Evolutionary conservation across 2,797 vertebrate genomes (phyloP).

Genomic region (Phrynocephalus vlangalii): DNA sequence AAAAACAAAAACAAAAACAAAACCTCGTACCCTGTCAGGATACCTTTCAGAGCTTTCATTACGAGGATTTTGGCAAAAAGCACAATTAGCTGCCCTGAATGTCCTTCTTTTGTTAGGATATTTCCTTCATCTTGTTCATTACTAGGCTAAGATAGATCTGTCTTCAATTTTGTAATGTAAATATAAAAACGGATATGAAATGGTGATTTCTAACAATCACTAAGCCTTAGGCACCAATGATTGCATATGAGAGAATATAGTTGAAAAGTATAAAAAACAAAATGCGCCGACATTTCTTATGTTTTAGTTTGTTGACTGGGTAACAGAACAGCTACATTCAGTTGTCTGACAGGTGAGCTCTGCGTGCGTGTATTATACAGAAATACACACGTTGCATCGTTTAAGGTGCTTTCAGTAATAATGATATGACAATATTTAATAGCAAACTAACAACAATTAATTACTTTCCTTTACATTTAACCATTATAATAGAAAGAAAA

Average conservation of each 20-base stretch:
- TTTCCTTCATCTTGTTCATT: constrained; percentile 74
- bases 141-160: constrained; percentile 77
- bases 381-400: constrained; percentile 68
- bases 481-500: constrained; percentile 46
- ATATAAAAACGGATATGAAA: constrained; percentile 79
- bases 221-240: constrained; percentile 74
- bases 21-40: constrained; percentile 62
- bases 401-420: constrained; percentile 78
- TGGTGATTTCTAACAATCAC: constrained; percentile 75
- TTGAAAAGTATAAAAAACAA: constrained; percentile 68
- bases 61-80: constrained; percentile 80
- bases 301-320: constrained; percentile 56
- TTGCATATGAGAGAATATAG: constrained; percentile 67
- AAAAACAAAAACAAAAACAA: no score
- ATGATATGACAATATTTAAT: constrained; percentile 61
- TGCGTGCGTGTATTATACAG: constrained; percentile 51
- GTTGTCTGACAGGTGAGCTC: constrained; percentile 75
- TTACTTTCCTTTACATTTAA: constrained; percentile 59
- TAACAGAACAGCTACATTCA: constrained; percentile 78
- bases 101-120: constrained; percentile 72
- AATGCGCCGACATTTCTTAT: constrained; percentile 52
- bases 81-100: constrained; percentile 83
- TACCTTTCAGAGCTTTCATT: constrained; percentile 73
- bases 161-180: constrained; percentile 74
- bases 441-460: constrained; percentile 62